A percentile compares a stretch with the other conserved stretches of the same genome.
phyloP scores from a whole-genome alignment of 2,888 invertebrate genomes.

The Apantesis nais region DNA sequence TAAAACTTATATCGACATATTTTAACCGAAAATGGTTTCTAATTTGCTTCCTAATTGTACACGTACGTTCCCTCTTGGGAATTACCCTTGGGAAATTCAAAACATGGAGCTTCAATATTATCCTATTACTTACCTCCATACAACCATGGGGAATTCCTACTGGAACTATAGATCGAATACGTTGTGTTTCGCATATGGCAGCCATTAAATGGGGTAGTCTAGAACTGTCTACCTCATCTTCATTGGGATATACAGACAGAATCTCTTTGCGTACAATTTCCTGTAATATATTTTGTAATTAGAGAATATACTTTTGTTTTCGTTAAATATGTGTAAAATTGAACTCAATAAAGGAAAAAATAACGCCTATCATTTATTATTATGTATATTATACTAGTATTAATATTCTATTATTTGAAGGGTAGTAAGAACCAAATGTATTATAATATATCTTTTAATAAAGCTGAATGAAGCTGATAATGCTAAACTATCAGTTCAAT shows the following conservation, averaged over 20 bases:
- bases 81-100: slow-evolving; percentile 15
- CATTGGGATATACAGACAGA: slow-evolving; percentile 66
- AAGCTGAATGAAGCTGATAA: no score
- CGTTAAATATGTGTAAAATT: no score
- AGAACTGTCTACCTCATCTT: slow-evolving; percentile 85
- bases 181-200: slow-evolving; percentile 91
- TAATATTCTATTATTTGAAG: background rate
- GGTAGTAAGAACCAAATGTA: no score
- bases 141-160: slow-evolving; percentile 94
- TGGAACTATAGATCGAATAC: slow-evolving; percentile 92
- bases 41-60: background rate
- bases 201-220: slow-evolving; percentile 88
- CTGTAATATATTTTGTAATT: slow-evolving; percentile 69
- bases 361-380: background rate
- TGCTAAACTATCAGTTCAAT: background rate
- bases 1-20: background rate
- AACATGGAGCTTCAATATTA: background rate
- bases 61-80: background rate
- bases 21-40: background rate
- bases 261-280: slow-evolving; percentile 87
- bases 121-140: slow-evolving; percentile 60
- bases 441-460: background rate
- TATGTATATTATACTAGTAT: background rate
- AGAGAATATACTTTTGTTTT: background rate
- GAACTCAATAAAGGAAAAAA: background rate